Conservation (phyloP, 2,797 vertebrate genomes). For the Alcedo quadribrachys region DNA sequence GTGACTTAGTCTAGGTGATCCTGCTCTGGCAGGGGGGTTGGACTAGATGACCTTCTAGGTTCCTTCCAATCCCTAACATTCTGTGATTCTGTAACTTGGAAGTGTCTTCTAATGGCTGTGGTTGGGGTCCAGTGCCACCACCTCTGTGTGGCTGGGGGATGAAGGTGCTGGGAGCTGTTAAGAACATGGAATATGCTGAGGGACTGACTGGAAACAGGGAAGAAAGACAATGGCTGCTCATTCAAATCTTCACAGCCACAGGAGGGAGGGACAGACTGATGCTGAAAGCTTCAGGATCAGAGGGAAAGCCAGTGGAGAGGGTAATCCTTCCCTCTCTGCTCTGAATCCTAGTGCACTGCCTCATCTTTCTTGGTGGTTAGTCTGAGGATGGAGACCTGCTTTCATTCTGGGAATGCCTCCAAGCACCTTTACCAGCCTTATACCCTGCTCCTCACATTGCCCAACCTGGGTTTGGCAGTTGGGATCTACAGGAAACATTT, state of each 20-base stretch:
- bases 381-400: not conserved
- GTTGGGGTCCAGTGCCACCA: not conserved
- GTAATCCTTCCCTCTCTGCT: not conserved
- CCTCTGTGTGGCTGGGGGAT: not conserved
- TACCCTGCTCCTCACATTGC: not conserved
- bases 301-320: not conserved
- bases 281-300: not conserved
- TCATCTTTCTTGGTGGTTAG: not conserved
- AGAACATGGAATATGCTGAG: not conserved
- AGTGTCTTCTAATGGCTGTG: not conserved
- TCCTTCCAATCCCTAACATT: too few species aligned
- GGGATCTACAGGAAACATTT: not conserved
- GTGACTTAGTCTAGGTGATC: too few species aligned
- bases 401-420: not conserved
- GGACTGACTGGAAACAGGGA: not conserved
- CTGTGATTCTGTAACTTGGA: not conserved
- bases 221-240: not conserved
- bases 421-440: rapidly evolving
- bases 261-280: not conserved
- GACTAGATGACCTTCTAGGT: too few species aligned
- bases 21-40: too few species aligned
- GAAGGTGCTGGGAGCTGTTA: not conserved
- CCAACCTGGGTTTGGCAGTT: not conserved
- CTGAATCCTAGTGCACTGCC: not conserved
- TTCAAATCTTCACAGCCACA: not conserved